Conservation (phyloP, 2,113 vertebrate species). For the Sturnira hondurensis region DNA sequence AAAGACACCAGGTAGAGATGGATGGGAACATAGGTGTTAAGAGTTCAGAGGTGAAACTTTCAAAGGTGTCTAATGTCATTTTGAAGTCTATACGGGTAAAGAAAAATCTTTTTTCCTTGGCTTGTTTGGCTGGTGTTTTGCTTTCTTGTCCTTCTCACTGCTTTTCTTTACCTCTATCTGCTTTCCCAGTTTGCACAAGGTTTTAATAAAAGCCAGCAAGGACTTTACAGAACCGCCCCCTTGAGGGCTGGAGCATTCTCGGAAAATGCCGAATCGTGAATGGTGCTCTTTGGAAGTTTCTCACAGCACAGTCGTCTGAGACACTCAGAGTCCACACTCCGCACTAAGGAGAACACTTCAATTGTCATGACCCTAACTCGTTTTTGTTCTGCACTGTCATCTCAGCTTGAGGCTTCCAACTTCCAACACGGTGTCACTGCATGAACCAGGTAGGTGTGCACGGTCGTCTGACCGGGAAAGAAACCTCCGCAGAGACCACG, state of each 20-base stretch:
- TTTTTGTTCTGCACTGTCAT: constrained; percentile 69
- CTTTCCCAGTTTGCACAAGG: constrained; percentile 70
- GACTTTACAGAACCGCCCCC: constrained; percentile 51
- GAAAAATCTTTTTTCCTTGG: constrained; percentile 76
- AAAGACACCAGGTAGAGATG: constrained; percentile 77
- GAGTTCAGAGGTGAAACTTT: constrained; percentile 77
- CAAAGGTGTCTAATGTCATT: constrained; percentile 75
- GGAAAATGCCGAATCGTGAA: constrained; percentile 69
- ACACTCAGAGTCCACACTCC: constrained; percentile 34
- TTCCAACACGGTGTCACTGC: constrained; percentile 58
- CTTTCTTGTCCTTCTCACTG: constrained; percentile 34
- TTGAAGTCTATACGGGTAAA: constrained; percentile 76
- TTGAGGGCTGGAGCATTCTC: constrained; percentile 49
- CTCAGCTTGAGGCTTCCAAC: constrained; percentile 75
- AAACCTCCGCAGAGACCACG: constrained; percentile 66
- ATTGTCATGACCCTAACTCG: constrained; percentile 50
- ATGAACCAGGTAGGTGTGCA: constrained; percentile 75
- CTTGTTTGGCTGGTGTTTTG: constrained; percentile 82
- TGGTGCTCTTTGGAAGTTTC: constrained; percentile 71
- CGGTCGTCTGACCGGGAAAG: constrained; percentile 54
- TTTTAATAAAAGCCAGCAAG: constrained; percentile 60
- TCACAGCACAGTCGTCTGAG: constrained; percentile 67
- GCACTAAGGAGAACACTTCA: constrained; percentile 51
- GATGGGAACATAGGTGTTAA: constrained; percentile 70
- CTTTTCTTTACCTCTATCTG: constrained; percentile 51